Evolutionary conservation across 2,797 vertebrate species (phyloP), one percentile per base, ranked within the genome.

Genomic region (Champsocephalus gunnari): DNA sequence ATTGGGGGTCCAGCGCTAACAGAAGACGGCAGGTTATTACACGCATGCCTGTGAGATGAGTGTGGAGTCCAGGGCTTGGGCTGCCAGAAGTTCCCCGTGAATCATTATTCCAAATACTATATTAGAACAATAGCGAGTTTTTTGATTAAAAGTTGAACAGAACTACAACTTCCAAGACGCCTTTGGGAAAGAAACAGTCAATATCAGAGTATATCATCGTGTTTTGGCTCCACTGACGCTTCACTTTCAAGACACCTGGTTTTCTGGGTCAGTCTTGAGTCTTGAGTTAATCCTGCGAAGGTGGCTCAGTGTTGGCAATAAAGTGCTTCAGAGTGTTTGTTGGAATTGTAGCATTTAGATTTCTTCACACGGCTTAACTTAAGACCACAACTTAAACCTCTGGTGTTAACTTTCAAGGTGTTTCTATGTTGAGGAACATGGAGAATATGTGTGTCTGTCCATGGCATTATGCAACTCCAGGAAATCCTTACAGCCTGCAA

Each of bases 51-150:
- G 71, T 19, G 45, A 53, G 38, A 71, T 28, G 68, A 72, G 62
- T 70, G 66, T 60, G 49, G 56, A 72, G 54, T 75, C 50, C 77
- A 53, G 43, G 32, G 21, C 19, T 68, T 21, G 10, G 56, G 66
- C 0, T 45, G 32, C 73, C 48, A 5, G 57, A 38, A 58, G 47
- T 4, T 2, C 34, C 1, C 13, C 55, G 47, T 72, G 59, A 82
- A 59, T 83, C 63, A 56, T 24, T 44, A 9, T 7, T 38, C 32
- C 54, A 60, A n/a, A 19, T 59, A 67, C 16, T n/a, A 48, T 59
- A 47, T 61, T 61, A 50, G 16, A 56, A 69, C 50, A 64, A 0
- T 5, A 38, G 14, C 13, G 17, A 28, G 13, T 14, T 44, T 13
- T 9, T 6, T 45, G 19, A 21, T 44, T 24, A 3, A 1, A 9